phyloP scores from a whole-genome alignment of 2,113 vertebrate species.

The Hippocampus barbouri region DNA sequence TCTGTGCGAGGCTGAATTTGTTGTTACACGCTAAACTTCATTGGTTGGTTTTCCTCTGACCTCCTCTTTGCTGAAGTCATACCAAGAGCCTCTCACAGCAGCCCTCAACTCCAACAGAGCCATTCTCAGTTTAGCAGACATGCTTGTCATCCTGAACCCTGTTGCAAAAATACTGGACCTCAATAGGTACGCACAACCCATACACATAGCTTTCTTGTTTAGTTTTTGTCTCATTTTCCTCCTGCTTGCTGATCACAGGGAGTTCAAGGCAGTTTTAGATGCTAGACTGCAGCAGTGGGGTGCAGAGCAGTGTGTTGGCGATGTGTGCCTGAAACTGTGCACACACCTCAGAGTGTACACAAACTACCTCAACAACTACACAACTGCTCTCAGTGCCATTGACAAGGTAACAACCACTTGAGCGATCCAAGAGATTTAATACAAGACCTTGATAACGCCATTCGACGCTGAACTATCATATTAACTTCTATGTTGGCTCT shows the following conservation, averaged over 20 bases:
- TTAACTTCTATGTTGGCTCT: background rate
- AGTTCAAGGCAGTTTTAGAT: constrained; percentile 67
- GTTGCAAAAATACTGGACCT: constrained; percentile 66
- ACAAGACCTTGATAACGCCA: background rate
- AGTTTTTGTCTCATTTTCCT: background rate
- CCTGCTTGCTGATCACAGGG: constrained; percentile 44
- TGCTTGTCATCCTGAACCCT: constrained; percentile 74
- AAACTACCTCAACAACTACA: constrained; percentile 82
- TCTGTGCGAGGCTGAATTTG: no score
- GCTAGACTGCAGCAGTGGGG: constrained; percentile 73
- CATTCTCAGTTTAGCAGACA: constrained; percentile 70
- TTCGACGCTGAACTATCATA: background rate
- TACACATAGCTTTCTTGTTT: background rate
- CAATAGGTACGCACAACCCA: constrained; percentile 61
- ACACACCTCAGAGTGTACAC: constrained; percentile 69
- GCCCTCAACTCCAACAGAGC: constrained; percentile 78
- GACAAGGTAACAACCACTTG: constrained; percentile 72
- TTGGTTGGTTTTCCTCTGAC: background rate
- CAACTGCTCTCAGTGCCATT: constrained; percentile 71
- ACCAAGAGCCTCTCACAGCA: constrained; percentile 71
- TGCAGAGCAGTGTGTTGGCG: constrained; percentile 74
- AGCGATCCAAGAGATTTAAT: background rate
- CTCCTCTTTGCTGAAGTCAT: constrained; percentile 53
- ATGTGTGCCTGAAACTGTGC: constrained; percentile 73
- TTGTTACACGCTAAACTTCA: background rate